A percentile compares a stretch with the other conserved stretches of the same genome.
phyloP scores from a whole-genome alignment of 2,797 vertebrate species.

The Limnodromus scolopaceus region DNA sequence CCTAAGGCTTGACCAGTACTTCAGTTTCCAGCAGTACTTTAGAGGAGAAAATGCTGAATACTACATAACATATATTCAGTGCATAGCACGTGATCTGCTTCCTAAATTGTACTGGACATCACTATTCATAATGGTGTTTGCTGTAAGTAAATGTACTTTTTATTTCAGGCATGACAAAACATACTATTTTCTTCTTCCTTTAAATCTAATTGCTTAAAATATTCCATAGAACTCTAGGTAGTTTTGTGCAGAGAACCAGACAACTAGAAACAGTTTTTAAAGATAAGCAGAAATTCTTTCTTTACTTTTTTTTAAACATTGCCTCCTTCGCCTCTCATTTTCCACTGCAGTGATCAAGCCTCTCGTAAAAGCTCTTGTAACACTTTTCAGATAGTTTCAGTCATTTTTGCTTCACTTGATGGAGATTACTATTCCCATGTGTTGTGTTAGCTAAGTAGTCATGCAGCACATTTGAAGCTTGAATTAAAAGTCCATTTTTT shows the following conservation, averaged over 20 bases:
- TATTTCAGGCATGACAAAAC: not conserved
- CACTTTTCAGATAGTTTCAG: slow-evolving; percentile 1
- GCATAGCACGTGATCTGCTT: not conserved
- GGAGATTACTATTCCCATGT: slow-evolving; percentile 40
- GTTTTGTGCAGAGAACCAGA: not conserved
- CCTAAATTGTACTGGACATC: not conserved
- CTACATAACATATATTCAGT: not conserved
- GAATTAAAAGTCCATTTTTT: slow-evolving; percentile 52
- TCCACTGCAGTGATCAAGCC: not conserved
- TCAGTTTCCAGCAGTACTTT: not conserved
- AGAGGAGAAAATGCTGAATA: not conserved
- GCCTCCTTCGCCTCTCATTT: not conserved
- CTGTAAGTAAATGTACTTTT: not conserved
- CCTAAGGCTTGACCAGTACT: not conserved
- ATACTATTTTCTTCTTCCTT: not conserved
- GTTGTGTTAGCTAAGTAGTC: slow-evolving; percentile 55
- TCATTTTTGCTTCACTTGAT: slow-evolving; percentile 40
- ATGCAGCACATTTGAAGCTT: slow-evolving; percentile 9
- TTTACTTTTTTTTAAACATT: not conserved
- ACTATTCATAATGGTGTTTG: not conserved
- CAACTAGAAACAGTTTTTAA: not conserved
- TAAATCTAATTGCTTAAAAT: not conserved
- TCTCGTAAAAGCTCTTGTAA: slow-evolving; percentile 13
- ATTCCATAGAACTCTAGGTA: not conserved
- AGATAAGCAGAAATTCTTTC: not conserved